Base-by-base conservation (phyloP, 2,113 vertebrate genomes). In the Sinocyclocheilus maitianheensis region DNA sequence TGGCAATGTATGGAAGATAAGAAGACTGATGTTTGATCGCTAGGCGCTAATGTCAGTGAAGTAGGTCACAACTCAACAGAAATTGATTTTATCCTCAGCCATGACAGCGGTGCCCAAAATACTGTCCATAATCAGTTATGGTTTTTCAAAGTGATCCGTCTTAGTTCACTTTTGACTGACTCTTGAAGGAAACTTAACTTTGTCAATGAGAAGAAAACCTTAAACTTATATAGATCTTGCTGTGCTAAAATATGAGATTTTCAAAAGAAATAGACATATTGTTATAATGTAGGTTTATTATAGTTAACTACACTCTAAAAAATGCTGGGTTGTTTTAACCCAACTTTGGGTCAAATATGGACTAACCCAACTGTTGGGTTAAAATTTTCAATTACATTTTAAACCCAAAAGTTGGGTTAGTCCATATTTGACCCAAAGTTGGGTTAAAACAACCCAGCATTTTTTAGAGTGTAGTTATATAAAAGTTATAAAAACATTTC, bases 51-150 rank as follows among this genome's bases (percentile, higher is more conserved):
- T 62, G 58, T n/a, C 37, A 65, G 67, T 58, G 18, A 24, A 46
- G 34, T 51, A 65, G 46, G 37, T 60, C 26, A 87, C 40, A 84
- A 26, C 55, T 60, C 16, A n/a, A 63, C 55, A 63, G 46, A 5
- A 46, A 62, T 22, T 77, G 85, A 78, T 83, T 78, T 62, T 83
- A 83, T 85, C 71, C 16, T 62, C 30, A 60, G 72, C 72, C 67
- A 75, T 77, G 77, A 88, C 46, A 11, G 83, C 3, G 18, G 58
- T 55, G 81, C 75, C 37, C 78, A 82, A 53, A 81, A 83, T 62
- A 30, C 62, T 75, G 12, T 60, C 40, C 13, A n/a, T 12, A 67
- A 71, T 53, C 37, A 24, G 20, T 81, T 60, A 65, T 34, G 30
- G n/a, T 18, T 75, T 77, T 78, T 84, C 78, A 79, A 24, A 43